Base-by-base conservation (phyloP, 64 coral and sea anemone species). In the Pocillopora verrucosa region DNA sequence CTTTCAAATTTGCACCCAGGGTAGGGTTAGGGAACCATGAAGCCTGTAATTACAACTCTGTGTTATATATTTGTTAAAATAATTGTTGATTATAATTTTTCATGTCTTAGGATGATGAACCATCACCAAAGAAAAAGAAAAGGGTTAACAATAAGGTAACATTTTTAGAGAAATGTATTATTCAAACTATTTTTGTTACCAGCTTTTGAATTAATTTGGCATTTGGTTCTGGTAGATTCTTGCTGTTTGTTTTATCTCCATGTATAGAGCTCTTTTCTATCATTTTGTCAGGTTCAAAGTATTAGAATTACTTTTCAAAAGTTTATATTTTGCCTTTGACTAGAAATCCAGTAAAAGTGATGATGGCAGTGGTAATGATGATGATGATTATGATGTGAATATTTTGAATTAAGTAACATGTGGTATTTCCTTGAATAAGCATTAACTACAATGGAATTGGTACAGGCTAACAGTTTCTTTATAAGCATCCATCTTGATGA, bases 41-140 rank as follows among this genome's bases (percentile, higher is more conserved):
- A 7, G 3, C 41, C 13, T 30, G 11, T n/a, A 56, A 16, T 0
- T 36, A 60, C 24, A 36, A 64, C 34, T 5, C 37, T 37, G 30
- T n/a, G 3, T 0, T 22, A 10, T 78, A 30, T 51, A 41, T 45
- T 16, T 57, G 78, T 16, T 11, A 16, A 41, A 76, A 22, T 11
- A 10, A 17, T 25, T 22, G 30, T 51, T 51, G 41, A 7, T 51
- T 51, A 51, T 7, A 51, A 51, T 77, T 77, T 56, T 5, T 79
- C 17, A 59, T 22, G 38, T 35, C 17, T 81, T 35, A 83, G 80
- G 80, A 83, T 83, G 80, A 68, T 45, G 80, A 83, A 34, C 80
- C 80, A 4, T 30, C 80, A 67, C 34, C 61, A 22, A 83, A 83
- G 35, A 65, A 83, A 62, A n/a, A n/a, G 13, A 83, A 83, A 41